Evolutionary conservation across 2,113 vertebrate species (phyloP), one percentile per base, ranked within the genome.

Genomic region (Pterocles gutturalis): DNA sequence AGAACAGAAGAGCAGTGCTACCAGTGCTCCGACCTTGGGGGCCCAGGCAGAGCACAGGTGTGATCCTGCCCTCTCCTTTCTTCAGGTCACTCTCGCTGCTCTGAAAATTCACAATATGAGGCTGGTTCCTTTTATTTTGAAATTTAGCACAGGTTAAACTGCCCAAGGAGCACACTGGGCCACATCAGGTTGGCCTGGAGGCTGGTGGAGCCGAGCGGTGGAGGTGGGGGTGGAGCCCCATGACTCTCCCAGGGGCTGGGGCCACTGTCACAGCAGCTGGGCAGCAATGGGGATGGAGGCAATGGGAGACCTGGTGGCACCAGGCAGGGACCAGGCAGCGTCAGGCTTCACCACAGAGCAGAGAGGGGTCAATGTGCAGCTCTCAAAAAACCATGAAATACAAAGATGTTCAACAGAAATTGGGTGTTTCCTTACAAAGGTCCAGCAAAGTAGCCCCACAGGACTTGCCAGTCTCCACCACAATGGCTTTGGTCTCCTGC

Each of bases 341-440:
- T 60, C 49, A 13, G 9, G 24, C 41, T 77, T 81, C 29, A 46
- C 54, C 43, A 51, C 2, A 12, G 17, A 58, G 6, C 20, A 18
- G 10, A n/a, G 13, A 85, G 10, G n/a, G 10, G 1, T 57, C 55
- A 29, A 6, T 2, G 9, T 18, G 41, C 66, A 62, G 61, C 66
- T 49, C 31, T 11, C 22, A 72, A 75, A 79, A 38, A 33, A 2
- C 1, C 36, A 31, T 8, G 5, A 86, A 38, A 83, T 49, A 62
- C 2, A 0, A 70, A 79, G 9, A 31, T 1, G 1, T 11, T 43
- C n/a, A 70, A 7, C 0, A 75, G 18, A 79, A 90, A 31, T 18
- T 3, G 6, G 2, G 31, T 49, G 10, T 54, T 83, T 13, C 46
- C 38, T 34, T 22, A 22, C 45, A 62, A 61, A 57, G 15, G 12